A percentile compares a stretch with the other conserved stretches of the same genome.
These are phyloP conservation scores for Crocallis elinguaria DNA, from an alignment of 2,888 invertebrate species.

Conservation along the genomic window DNA sequence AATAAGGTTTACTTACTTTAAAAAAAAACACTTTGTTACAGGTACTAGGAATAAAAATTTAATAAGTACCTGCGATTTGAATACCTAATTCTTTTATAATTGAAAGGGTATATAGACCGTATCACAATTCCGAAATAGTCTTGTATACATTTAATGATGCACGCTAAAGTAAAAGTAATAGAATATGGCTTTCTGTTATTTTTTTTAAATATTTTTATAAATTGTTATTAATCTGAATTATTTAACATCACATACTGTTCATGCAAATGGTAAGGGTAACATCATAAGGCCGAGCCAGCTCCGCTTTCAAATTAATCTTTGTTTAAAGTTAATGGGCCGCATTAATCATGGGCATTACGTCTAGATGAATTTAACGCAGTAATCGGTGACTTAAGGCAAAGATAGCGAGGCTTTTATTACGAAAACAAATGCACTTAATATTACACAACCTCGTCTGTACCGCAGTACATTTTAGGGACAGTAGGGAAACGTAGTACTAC, in stretches of 20 bases:
- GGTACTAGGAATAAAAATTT: too few species aligned
- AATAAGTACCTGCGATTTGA: too few species aligned
- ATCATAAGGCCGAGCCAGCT: slow-evolving; percentile 40
- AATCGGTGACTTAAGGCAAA: slow-evolving; percentile 70
- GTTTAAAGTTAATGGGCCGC: slow-evolving; percentile 78
- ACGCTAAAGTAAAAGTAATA: too few species aligned
- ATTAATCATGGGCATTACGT: slow-evolving; percentile 79
- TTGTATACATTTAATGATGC: too few species aligned
- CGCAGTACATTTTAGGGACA: neutral
- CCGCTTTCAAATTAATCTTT: slow-evolving; percentile 74
- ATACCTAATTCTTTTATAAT: too few species aligned
- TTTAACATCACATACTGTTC: neutral
- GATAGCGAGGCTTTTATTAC: slow-evolving; percentile 71
- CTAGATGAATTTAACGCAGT: slow-evolving; percentile 74
- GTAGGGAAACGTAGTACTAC: neutral
- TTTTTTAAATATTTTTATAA: too few species aligned
- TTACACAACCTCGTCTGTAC: slow-evolving; percentile 57
- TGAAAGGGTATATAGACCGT: too few species aligned
- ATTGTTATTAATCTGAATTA: neutral
- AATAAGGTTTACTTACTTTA: too few species aligned
- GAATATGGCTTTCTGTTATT: too few species aligned
- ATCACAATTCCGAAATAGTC: too few species aligned
- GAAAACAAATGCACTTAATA: slow-evolving; percentile 71
- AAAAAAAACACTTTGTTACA: too few species aligned
- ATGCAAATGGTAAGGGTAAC: slow-evolving; percentile 30